phyloP scores from a whole-genome alignment of 2,797 vertebrate genomes.

The Xenentodon cancila region DNA sequence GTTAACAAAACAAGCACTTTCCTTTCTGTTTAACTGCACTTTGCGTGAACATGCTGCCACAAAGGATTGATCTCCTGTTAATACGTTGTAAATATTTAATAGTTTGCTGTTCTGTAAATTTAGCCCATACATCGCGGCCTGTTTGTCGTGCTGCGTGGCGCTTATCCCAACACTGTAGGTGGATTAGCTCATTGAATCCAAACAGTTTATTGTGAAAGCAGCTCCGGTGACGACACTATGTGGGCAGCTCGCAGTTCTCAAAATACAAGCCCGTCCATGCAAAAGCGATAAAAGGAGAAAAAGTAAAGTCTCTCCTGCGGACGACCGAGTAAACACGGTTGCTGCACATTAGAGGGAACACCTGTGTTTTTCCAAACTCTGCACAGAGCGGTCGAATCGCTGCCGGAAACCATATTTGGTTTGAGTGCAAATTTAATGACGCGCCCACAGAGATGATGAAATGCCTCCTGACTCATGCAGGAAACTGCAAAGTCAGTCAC shows the following conservation, averaged over 20 bases:
- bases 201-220: constrained; percentile 83
- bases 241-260: constrained; percentile 80
- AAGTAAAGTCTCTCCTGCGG: constrained; percentile 70
- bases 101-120: constrained; percentile 50
- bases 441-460: constrained; percentile 44
- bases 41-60: constrained; percentile 44
- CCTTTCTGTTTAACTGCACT: constrained; percentile 1
- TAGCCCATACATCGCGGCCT: constrained; percentile 36
- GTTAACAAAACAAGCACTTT: constrained; percentile 4
- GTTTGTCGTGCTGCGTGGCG: constrained; percentile 65
- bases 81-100: constrained; percentile 77
- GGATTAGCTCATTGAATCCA: constrained; percentile 85
- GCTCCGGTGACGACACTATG: constrained; percentile 78
- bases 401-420: constrained; percentile 65
- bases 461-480: constrained; percentile 56
- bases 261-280: constrained; percentile 74
- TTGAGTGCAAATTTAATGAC: constrained; percentile 36
- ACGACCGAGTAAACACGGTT: constrained; percentile 76
- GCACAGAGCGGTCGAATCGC: constrained; percentile 34
- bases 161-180: constrained; percentile 70
- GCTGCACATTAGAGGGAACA: constrained; percentile 72
- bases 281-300: constrained; percentile 59
- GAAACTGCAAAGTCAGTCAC: constrained; percentile 62
- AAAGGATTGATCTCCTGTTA: constrained; percentile 68
- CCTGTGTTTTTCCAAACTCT: constrained; percentile 76